phyloP scores from a whole-genome alignment of 1,140 invertebrate species.

The Dendroctonus valens region DNA sequence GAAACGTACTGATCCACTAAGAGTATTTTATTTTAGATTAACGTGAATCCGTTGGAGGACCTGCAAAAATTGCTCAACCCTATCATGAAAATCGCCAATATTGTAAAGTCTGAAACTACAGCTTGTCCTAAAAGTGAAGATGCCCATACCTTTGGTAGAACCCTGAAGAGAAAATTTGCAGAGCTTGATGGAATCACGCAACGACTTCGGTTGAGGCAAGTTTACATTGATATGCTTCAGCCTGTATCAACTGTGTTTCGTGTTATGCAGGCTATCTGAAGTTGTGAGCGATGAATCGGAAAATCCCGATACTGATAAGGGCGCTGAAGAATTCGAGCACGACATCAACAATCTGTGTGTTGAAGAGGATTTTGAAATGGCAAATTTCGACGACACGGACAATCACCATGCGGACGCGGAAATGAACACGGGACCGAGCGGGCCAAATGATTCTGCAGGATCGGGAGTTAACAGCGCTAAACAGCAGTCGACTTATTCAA shows the following conservation, averaged over 20 bases:
- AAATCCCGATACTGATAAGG: conserved; percentile 52
- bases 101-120: neutral
- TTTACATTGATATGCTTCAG: neutral
- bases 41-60: conserved; percentile 53
- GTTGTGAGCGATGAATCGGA: conserved; percentile 56
- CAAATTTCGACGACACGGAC: conserved; percentile 41
- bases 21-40: conserved; percentile 47
- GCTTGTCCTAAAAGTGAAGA: conserved; percentile 5
- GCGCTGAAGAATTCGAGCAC: conserved; percentile 57
- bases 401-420: neutral
- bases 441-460: too few relatives aligned
- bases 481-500: neutral
- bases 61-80: conserved; percentile 41
- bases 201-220: conserved; percentile 51
- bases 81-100: neutral
- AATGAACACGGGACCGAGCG: too few relatives aligned
- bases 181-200: conserved; percentile 64
- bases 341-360: conserved; percentile 52
- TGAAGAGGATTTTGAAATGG: conserved; percentile 47
- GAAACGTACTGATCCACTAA: neutral
- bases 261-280: conserved; percentile 52
- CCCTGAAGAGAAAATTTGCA: conserved; percentile 59
- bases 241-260: neutral
- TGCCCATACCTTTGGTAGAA: conserved; percentile 47
- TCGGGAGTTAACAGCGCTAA: too few relatives aligned